Conservation (phyloP, 2,797 vertebrate species). For the Strix occidentalis region DNA sequence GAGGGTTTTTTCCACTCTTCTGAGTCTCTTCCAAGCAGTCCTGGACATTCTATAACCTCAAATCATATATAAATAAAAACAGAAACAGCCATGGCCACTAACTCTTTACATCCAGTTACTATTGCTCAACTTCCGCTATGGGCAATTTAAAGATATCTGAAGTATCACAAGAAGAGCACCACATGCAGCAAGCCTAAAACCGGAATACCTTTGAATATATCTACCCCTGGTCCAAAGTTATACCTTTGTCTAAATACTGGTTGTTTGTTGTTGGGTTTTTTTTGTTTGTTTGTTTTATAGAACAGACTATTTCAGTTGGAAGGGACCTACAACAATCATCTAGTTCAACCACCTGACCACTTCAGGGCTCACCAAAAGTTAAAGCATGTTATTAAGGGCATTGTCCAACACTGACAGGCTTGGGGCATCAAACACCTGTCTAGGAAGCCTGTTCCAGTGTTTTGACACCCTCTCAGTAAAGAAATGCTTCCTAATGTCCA, state of each 20-base stretch:
- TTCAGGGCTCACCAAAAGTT: background rate
- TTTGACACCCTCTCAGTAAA: background rate
- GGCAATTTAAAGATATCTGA: background rate
- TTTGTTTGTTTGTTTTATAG: background rate
- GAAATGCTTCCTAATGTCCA: background rate
- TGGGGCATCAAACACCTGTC: background rate
- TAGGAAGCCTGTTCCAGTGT: background rate
- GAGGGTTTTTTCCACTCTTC: background rate
- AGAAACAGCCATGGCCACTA: background rate
- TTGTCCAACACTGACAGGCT: background rate
- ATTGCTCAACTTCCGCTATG: background rate
- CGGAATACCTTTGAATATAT: background rate
- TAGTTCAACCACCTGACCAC: background rate
- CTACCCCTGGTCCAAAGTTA: background rate
- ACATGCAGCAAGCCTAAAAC: rapidly evolving
- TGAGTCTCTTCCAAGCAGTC: background rate
- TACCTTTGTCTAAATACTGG: background rate
- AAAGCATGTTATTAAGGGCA: background rate
- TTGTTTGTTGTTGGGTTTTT: rapidly evolving
- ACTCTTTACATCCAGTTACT: background rate
- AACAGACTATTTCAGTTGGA: background rate
- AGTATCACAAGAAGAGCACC: background rate
- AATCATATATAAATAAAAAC: background rate
- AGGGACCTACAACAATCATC: background rate
- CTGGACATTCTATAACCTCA: background rate